Conservation (phyloP, 2,888 invertebrate species). For the Tachystola acroxantha region DNA sequence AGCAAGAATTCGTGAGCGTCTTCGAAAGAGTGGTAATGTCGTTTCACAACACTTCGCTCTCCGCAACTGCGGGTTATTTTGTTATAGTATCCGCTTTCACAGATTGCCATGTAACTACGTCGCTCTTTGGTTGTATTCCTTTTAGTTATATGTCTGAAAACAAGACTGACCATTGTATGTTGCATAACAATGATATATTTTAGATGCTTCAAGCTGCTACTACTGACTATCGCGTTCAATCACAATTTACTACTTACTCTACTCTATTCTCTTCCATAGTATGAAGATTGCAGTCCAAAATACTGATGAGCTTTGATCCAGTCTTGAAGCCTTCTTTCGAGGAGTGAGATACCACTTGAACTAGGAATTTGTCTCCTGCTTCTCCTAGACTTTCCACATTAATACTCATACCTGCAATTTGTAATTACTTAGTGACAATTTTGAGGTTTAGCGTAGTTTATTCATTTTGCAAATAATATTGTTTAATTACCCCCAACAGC, state of each 20-base stretch:
- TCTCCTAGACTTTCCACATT: constrained; percentile 65
- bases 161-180: too few relatives aligned
- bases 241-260: constrained; percentile 72
- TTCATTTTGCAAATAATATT: too few relatives aligned
- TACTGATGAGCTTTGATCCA: constrained; percentile 78
- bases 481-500: constrained; percentile 65
- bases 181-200: too few relatives aligned
- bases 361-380: constrained; percentile 72
- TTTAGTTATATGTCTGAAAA: constrained; percentile 59
- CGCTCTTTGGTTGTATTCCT: constrained; percentile 66
- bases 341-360: constrained; percentile 79
- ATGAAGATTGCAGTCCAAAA: constrained; percentile 78
- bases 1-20: constrained; percentile 71
- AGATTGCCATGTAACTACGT: constrained; percentile 72
- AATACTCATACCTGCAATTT: constrained; percentile 51
- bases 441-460: too few relatives aligned
- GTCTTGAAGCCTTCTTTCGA: constrained; percentile 75
- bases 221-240: too few relatives aligned
- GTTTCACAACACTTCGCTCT: constrained; percentile 56
- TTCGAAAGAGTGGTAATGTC: constrained; percentile 69
- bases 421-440: too few relatives aligned
- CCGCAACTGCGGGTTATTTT: constrained; percentile 69
- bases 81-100: constrained; percentile 75
- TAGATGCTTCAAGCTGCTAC: too few relatives aligned
- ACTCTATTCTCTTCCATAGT: constrained; percentile 82